Conservation (phyloP, 2,888 invertebrate species). For the Hypercompe scribonia region DNA sequence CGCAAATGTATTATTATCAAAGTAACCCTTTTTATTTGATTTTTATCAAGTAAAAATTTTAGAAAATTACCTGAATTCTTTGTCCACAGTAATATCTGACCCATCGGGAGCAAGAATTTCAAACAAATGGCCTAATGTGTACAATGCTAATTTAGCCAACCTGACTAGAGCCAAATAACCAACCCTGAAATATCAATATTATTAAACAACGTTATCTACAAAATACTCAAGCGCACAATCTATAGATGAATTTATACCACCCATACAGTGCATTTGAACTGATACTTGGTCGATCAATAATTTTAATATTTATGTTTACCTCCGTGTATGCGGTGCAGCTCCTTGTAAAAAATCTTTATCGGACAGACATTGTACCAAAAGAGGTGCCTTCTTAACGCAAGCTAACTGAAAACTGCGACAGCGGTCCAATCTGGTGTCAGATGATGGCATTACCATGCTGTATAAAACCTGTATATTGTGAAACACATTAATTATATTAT, state of each 20-base stretch:
- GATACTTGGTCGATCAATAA: neutral
- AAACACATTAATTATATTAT: constrained; percentile 20
- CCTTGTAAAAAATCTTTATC: constrained; percentile 81
- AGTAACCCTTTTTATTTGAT: neutral
- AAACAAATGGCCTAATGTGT: constrained; percentile 93
- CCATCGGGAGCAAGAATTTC: constrained; percentile 87
- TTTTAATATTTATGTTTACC: constrained; percentile 58
- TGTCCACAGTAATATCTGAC: constrained; percentile 75
- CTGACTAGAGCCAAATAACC: constrained; percentile 96
- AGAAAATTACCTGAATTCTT: constrained; percentile 72
- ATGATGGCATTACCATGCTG: constrained; percentile 96
- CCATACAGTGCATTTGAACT: neutral
- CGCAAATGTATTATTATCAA: neutral
- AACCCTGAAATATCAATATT: constrained; percentile 84
- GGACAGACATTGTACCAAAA: constrained; percentile 80
- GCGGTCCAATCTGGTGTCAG: constrained; percentile 91
- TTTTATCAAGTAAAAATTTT: neutral
- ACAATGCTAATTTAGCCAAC: constrained; percentile 95
- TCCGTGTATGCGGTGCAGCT: constrained; percentile 80
- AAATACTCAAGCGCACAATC: neutral
- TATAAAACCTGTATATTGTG: constrained; percentile 89
- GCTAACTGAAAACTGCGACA: constrained; percentile 86
- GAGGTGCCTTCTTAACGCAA: constrained; percentile 86
- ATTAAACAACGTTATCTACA: neutral
- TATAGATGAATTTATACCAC: neutral